Evolutionary conservation across 2,113 vertebrate species (phyloP).

Genomic region (Prinia subflava): DNA sequence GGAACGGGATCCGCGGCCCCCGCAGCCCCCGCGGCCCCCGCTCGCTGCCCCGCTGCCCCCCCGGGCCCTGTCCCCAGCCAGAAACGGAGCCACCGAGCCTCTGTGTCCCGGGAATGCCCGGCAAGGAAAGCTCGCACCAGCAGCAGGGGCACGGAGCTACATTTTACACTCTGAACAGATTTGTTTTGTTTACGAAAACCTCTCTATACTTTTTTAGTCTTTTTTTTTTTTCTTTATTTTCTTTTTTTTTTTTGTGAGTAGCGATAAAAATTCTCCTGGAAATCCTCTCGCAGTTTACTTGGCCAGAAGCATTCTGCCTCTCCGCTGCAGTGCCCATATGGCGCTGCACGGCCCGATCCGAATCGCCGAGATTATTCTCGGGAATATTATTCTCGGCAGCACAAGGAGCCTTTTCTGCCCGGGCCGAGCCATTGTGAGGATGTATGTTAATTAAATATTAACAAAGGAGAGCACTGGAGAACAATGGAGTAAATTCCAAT

Average conservation of each 20-base stretch:
- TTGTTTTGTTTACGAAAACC: background rate
- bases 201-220: background rate
- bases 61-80: background rate
- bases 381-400: constrained; percentile 40
- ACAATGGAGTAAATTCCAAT: constrained; percentile 88
- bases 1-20: background rate
- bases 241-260: accelerated
- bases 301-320: background rate
- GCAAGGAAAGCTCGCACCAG: background rate
- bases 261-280: background rate
- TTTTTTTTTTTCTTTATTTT: background rate
- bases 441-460: constrained; percentile 94
- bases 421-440: constrained; percentile 81
- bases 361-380: constrained; percentile 19
- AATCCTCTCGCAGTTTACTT: background rate
- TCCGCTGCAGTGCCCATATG: constrained; percentile 13
- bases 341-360: background rate
- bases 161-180: background rate
- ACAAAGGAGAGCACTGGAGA: constrained; percentile 84
- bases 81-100: background rate
- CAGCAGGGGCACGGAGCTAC: background rate
- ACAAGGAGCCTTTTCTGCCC: constrained; percentile 33
- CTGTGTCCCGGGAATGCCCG: background rate
- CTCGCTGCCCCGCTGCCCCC: background rate
- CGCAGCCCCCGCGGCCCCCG: background rate